Evolutionary conservation across 2,888 invertebrate species (phyloP), one percentile per base, ranked within the genome.

Genomic region (Meandrusa payeni): DNA sequence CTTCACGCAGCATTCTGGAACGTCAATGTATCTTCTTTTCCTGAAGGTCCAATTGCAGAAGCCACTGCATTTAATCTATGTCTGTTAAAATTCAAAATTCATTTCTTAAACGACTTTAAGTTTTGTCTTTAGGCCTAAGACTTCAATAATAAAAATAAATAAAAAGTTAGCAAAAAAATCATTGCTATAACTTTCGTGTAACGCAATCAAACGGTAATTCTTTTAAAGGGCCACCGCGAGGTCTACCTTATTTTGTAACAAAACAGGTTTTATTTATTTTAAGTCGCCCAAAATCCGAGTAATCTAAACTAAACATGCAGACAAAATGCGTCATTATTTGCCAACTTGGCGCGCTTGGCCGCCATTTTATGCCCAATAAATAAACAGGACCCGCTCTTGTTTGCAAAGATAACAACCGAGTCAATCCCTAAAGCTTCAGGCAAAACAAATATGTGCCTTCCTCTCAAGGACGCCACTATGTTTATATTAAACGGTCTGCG

Each of bases 361-460:
- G 52, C 55, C 55, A 61, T 64, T 64, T 61, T 57, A 54, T 58
- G 59, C 52, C 57, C 59, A 56, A 59, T 58, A 64, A 68, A 65
- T 62, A 71, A 69, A 64, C 63, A 62, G 56, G 56, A 61, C 62
- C 9, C 7, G 57, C 59, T 59, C 60, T 62, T 81, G 76, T 81
- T 83, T 80, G 75, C 70, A 75, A 68, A 70, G 83, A 82, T 78
- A 82, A 83, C 81, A 78, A 6, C 54, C 50, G 55, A 73, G 70
- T 72, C 72, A 66, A 76, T 72, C 71, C 68, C 52, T 56, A 69
- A 73, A 69, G 65, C 59, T 64, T 52, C 61, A 66, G 61, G 65
- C 73, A 76, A 78, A 80, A 79, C 68, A 83, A 86, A 86, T 85
- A 83, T 82, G 57, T 83, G 62, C 64, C 43, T 47, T 68, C 66